These are phyloP conservation scores for Microplitis mediator DNA, from an alignment of 1,140 invertebrate species.

Conservation along the genomic window DNA sequence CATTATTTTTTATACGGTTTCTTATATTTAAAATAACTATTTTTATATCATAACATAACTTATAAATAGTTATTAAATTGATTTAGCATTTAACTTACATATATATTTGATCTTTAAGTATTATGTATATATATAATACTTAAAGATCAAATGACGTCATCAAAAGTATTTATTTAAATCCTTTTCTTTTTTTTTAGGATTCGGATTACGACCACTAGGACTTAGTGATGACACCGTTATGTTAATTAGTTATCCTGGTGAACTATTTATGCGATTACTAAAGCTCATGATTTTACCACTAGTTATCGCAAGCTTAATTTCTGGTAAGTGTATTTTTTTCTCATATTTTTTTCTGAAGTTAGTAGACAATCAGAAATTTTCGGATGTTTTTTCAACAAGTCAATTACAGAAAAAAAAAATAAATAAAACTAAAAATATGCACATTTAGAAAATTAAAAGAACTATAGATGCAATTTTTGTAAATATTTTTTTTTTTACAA, in stretches of 20 bases:
- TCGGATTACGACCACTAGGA: slow-evolving; percentile 71
- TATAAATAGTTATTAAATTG: not conserved
- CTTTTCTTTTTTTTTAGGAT: slow-evolving; percentile 63
- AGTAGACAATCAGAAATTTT: too few relatives aligned
- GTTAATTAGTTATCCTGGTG: slow-evolving; percentile 89
- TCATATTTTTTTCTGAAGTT: not conserved
- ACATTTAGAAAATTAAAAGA: too few relatives aligned
- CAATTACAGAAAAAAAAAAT: too few relatives aligned
- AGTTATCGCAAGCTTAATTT: slow-evolving; percentile 87
- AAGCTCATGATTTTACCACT: slow-evolving; percentile 89
- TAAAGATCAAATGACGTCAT: not conserved
- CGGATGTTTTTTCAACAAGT: too few relatives aligned
- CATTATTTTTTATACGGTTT: not conserved
- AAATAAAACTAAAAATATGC: too few relatives aligned
- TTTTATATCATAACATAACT: not conserved
- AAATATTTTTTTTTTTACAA: too few relatives aligned
- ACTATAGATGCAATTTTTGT: too few relatives aligned
- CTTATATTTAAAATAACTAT: not conserved
- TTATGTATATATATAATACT: too few relatives aligned
- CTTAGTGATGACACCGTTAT: slow-evolving; percentile 76
- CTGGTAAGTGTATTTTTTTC: slow-evolving; percentile 61
- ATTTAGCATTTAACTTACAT: not conserved
- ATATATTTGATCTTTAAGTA: too few relatives aligned
- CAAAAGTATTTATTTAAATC: too few relatives aligned
- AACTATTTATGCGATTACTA: slow-evolving; percentile 85